A percentile compares a stretch with the other conserved stretches of the same genome.
phyloP scores from a whole-genome alignment of 2,113 vertebrate genomes.

The Zapornia atra region DNA sequence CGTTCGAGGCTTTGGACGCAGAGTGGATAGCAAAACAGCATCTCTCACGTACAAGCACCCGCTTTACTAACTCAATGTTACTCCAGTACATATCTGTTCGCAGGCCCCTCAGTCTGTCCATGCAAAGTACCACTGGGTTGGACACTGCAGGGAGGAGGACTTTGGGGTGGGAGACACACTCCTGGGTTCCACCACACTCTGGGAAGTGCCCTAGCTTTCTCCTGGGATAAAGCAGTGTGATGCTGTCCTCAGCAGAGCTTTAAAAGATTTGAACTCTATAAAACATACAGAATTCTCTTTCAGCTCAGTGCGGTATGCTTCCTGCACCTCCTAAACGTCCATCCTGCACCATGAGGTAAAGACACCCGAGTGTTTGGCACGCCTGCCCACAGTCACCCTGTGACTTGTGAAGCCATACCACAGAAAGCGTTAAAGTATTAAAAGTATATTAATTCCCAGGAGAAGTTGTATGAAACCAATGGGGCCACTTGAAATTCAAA shows the following conservation, averaged over 20 bases:
- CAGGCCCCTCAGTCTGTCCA: not conserved
- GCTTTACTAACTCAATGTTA: not conserved
- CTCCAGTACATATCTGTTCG: not conserved
- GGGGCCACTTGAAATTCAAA: constrained; percentile 24
- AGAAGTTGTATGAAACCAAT: not conserved
- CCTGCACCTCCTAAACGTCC: not conserved
- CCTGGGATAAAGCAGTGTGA: not conserved
- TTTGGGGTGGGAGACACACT: not conserved
- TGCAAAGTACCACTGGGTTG: not conserved
- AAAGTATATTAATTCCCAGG: not conserved
- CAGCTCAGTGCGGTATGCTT: not conserved
- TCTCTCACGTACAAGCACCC: not conserved
- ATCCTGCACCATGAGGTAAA: not conserved
- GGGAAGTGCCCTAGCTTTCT: not conserved
- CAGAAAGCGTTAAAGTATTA: not conserved
- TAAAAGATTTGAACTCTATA: not conserved
- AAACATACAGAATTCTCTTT: not conserved
- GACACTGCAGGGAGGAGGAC: not conserved
- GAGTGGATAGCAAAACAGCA: not conserved
- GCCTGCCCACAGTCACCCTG: not conserved
- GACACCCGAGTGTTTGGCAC: not conserved
- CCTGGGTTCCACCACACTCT: not conserved
- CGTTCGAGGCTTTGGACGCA: not conserved
- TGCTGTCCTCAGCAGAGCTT: fast-evolving
- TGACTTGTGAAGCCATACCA: not conserved